These are phyloP conservation scores for Halichoerus grypus DNA, from an alignment of 2,113 vertebrate species.

Conservation along the genomic window DNA sequence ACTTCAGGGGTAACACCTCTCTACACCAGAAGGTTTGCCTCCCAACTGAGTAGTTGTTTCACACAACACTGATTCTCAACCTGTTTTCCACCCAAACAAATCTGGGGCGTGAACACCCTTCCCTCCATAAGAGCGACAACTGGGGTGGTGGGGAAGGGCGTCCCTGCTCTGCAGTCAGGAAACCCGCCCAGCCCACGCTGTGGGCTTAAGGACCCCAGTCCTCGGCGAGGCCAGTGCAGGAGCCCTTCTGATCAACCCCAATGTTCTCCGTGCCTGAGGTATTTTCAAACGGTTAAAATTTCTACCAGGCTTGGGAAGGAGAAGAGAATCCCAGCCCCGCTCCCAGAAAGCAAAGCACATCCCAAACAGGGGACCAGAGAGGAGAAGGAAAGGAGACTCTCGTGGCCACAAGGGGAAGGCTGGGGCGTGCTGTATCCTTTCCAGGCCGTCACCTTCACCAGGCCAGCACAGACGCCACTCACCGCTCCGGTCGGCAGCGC, in stretches of 20 bases:
- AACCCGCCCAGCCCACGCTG: background rate
- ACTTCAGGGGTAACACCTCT: background rate
- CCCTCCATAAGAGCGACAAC: background rate
- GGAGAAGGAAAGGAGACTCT: background rate
- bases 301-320: background rate
- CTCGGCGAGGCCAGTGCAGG: background rate
- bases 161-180: background rate
- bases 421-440: no score
- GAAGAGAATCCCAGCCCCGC: background rate
- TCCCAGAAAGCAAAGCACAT: background rate
- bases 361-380: background rate
- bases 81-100: background rate
- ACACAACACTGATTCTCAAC: background rate
- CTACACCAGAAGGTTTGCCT: background rate
- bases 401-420: background rate
- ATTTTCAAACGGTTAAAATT: background rate
- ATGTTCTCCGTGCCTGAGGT: background rate
- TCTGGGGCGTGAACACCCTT: background rate
- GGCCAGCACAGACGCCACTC: constrained; percentile 55
- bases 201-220: background rate
- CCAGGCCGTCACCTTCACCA: background rate
- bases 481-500: constrained; percentile 96
- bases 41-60: background rate
- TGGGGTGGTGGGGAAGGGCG: background rate
- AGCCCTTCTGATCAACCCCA: background rate